Evolutionary conservation across 2,113 vertebrate species (phyloP).

Genomic region (Limnothrissa miodon): DNA sequence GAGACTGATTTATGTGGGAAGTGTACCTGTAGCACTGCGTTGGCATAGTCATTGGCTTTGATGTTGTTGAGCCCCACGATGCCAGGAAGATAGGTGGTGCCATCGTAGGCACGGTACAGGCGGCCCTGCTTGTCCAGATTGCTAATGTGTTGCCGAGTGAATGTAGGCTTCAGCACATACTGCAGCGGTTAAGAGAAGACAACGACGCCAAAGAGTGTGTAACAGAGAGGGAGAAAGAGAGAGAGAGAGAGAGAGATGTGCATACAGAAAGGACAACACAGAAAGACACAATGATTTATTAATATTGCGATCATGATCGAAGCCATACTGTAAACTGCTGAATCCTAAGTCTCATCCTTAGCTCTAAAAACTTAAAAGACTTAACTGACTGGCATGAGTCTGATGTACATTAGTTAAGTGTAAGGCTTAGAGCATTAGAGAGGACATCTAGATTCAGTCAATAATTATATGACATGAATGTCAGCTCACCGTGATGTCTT

Average conservation of each 20-base stretch:
- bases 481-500: constrained; percentile 88
- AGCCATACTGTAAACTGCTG: too few species aligned
- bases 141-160: constrained; percentile 88
- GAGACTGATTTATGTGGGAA: not conserved
- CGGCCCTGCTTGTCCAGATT: constrained; percentile 94
- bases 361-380: too few species aligned
- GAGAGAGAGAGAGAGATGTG: not conserved
- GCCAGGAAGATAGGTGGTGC: constrained; percentile 96
- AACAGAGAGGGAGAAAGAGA: constrained; percentile 37
- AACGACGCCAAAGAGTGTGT: too few species aligned
- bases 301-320: too few species aligned
- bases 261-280: not conserved
- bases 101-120: constrained; percentile 91
- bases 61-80: constrained; percentile 98
- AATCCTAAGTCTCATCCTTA: too few species aligned
- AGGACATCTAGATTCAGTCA: too few species aligned
- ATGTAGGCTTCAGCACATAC: constrained; percentile 96
- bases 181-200: constrained; percentile 44
- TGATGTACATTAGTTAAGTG: too few species aligned
- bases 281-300: not conserved
- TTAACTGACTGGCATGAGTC: too few species aligned
- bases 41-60: constrained; percentile 97
- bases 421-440: too few species aligned
- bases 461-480: not conserved
- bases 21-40: constrained; percentile 89